Conservation (phyloP, 1,140 invertebrate genomes). For the Chironomus tepperi region DNA sequence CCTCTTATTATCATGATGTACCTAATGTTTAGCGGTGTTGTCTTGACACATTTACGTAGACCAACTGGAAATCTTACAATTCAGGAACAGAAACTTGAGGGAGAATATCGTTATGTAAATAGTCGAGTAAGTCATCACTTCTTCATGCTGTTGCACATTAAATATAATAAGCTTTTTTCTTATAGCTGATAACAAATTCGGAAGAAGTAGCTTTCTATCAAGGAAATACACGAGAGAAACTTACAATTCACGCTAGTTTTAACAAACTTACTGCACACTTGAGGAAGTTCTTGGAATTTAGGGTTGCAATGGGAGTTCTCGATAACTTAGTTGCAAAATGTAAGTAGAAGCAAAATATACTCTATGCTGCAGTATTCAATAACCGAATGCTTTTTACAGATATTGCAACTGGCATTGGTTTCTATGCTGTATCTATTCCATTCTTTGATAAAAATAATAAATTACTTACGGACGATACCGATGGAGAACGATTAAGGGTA, state of each 20-base stretch:
- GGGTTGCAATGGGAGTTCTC: conserved; percentile 84
- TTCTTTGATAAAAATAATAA: conserved; percentile 71
- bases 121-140: conserved; percentile 47
- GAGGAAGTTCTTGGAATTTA: conserved; percentile 82
- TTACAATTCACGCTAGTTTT: conserved; percentile 80
- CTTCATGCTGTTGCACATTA: no score
- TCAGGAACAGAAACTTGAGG: conserved; percentile 91
- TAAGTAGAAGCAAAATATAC: conserved; percentile 44
- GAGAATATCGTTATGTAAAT: conserved; percentile 95
- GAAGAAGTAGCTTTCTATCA: conserved; percentile 97
- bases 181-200: conserved; percentile 86
- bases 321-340: conserved; percentile 97
- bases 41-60: conserved; percentile 69
- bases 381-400: conserved; percentile 53
- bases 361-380: background rate
- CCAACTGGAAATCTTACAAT: conserved; percentile 85
- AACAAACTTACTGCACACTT: conserved; percentile 83
- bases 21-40: conserved; percentile 69
- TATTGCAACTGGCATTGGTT: conserved; percentile 89
- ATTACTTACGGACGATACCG: conserved; percentile 49
- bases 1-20: conserved; percentile 80
- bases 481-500: conserved; percentile 63
- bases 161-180: no score
- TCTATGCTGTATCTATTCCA: conserved; percentile 87
- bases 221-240: conserved; percentile 81